These are phyloP conservation scores for Variabilichromis moorii DNA, from an alignment of 2,113 vertebrate species.

Conservation along the genomic window DNA sequence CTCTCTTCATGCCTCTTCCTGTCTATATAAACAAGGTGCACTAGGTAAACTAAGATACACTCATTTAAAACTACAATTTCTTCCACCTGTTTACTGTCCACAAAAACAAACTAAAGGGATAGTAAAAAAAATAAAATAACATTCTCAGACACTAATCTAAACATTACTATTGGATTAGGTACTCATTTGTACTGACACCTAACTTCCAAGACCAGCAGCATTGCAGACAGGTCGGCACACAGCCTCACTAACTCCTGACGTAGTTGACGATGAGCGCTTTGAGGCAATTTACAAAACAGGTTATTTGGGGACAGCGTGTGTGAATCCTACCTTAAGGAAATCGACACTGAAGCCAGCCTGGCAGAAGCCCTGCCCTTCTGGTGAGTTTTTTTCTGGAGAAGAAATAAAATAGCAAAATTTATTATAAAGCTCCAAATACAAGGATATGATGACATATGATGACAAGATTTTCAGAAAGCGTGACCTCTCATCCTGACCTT, in stretches of 20 bases:
- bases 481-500: not conserved
- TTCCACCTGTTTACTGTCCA: not conserved
- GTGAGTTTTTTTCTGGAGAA: conserved; percentile 74
- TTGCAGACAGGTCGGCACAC: not conserved
- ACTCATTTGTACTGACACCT: not conserved
- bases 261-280: not conserved
- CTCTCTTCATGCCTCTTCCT: not conserved
- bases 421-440: not conserved
- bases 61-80: not conserved
- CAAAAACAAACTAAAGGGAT: not conserved
- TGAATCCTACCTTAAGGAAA: conserved; percentile 78
- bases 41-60: not conserved
- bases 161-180: not conserved
- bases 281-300: not conserved
- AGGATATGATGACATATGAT: not conserved
- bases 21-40: not conserved
- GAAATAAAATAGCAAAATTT: not conserved
- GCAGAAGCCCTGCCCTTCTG: conserved; percentile 96
- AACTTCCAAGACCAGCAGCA: not conserved
- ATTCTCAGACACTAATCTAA: not conserved
- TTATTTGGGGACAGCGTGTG: not conserved
- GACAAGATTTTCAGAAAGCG: not conserved
- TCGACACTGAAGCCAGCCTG: conserved; percentile 97
- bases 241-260: not conserved
- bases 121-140: not conserved